These are phyloP conservation scores for Antrozous pallidus DNA, from an alignment of 2,797 vertebrate species.

Conservation along the genomic window DNA sequence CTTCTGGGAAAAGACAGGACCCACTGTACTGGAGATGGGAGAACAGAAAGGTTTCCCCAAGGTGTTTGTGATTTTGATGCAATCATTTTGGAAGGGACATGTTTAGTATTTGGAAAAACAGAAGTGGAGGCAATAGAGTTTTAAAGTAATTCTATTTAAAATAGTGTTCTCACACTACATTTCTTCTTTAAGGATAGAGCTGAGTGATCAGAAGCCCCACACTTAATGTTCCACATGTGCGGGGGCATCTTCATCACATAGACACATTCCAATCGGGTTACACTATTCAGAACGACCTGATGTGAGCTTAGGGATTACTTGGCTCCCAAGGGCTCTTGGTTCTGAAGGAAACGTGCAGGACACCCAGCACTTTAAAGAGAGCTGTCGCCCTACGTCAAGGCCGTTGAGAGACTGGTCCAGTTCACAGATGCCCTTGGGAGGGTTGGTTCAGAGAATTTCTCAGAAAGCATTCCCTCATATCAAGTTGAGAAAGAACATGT, in stretches of 20 bases:
- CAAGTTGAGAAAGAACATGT: not conserved
- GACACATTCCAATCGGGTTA: not conserved
- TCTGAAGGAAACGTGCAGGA: not conserved
- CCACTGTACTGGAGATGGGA: accelerated
- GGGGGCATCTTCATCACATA: accelerated
- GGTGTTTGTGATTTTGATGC: not conserved
- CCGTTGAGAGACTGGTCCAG: not conserved
- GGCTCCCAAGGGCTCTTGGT: not conserved
- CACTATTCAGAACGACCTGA: not conserved
- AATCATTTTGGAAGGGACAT: not conserved
- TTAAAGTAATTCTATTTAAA: not conserved
- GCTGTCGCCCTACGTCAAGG: accelerated
- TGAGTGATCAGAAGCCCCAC: not conserved
- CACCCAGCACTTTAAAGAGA: not conserved
- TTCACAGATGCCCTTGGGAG: not conserved
- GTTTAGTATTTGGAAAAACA: not conserved
- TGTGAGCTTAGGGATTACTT: not conserved
- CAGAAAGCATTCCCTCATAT: not conserved
- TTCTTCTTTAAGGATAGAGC: not conserved
- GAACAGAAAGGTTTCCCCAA: accelerated
- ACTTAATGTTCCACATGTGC: accelerated
- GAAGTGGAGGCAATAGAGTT: not conserved
- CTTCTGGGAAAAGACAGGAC: not conserved
- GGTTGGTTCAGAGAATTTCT: not conserved
- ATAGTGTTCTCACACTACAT: not conserved